phyloP scores from a whole-genome alignment of 2,113 vertebrate species.

The Todiramphus chloris region DNA sequence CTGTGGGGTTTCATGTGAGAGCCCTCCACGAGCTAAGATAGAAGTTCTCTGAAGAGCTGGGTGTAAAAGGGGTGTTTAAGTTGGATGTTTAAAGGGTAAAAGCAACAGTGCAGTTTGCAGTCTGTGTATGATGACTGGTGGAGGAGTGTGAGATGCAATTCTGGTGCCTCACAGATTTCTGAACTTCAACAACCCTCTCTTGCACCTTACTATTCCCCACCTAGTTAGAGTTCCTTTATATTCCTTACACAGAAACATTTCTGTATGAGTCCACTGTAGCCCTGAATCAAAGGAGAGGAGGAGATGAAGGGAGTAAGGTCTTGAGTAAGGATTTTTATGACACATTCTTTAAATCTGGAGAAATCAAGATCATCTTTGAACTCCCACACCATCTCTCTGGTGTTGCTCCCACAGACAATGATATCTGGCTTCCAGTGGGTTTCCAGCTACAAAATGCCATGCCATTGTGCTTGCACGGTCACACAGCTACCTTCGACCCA shows the following conservation, averaged over 20 bases:
- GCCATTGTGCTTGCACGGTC: slow-evolving; percentile 75
- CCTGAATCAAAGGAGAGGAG: background rate
- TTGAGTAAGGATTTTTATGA: background rate
- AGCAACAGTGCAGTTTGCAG: background rate
- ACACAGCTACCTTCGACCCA: slow-evolving; percentile 85
- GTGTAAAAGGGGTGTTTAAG: too few species aligned
- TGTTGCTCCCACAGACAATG: slow-evolving; percentile 72
- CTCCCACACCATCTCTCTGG: background rate
- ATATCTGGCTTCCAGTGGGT: slow-evolving; percentile 86
- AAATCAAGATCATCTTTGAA: background rate
- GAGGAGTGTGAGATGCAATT: background rate
- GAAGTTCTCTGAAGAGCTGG: background rate
- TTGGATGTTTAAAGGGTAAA: background rate
- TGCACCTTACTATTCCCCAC: background rate
- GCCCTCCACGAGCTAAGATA: background rate
- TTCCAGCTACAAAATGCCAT: slow-evolving; percentile 58
- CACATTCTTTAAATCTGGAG: background rate
- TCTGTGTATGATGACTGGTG: background rate
- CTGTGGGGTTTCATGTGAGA: background rate
- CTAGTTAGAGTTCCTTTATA: background rate
- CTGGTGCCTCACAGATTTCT: background rate
- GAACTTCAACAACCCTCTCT: background rate
- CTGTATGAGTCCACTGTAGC: background rate
- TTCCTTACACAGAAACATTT: background rate
- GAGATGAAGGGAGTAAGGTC: background rate